Conservation (phyloP, 1,140 invertebrate genomes). For the Sitophilus oryzae region DNA sequence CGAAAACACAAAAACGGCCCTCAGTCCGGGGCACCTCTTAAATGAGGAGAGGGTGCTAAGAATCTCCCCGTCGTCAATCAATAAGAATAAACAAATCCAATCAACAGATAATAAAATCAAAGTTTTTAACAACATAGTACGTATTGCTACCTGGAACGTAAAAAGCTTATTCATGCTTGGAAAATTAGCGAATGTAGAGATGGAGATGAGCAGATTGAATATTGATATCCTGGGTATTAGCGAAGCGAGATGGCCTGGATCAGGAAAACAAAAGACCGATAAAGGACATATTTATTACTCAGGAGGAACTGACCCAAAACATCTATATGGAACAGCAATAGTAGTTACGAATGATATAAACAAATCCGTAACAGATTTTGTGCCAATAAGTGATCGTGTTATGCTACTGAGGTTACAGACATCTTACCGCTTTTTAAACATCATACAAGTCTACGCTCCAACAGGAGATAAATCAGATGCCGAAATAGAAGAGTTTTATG, state of each 20-base stretch:
- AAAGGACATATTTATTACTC: slow-evolving; percentile 11
- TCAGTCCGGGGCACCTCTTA: no score
- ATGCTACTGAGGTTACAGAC: slow-evolving; percentile 7
- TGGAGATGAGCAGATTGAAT: slow-evolving; percentile 13
- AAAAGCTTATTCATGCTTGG: not conserved
- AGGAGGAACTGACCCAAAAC: not conserved
- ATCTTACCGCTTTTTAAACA: slow-evolving; percentile 1
- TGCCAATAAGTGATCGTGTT: slow-evolving; percentile 4
- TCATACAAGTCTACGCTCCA: slow-evolving; percentile 10
- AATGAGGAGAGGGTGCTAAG: slow-evolving; percentile 14
- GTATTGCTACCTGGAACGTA: no score
- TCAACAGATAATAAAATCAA: not conserved
- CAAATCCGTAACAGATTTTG: slow-evolving; percentile 9
- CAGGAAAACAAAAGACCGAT: not conserved
- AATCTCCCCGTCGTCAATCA: slow-evolving; percentile 4
- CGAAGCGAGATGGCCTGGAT: slow-evolving; percentile 9
- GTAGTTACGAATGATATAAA: not conserved
- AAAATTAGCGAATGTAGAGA: not conserved
- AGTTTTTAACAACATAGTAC: slow-evolving; percentile 8
- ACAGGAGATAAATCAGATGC: slow-evolving; percentile 12
- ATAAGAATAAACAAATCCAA: no score
- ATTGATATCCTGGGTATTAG: slow-evolving; percentile 7
- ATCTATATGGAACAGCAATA: slow-evolving; percentile 7
- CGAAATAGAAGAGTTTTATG: slow-evolving; percentile 9
- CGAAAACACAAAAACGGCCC: no score